Evolutionary conservation across 2,113 vertebrate genomes (phyloP).

Genomic region (Oreochromis spilurus): DNA sequence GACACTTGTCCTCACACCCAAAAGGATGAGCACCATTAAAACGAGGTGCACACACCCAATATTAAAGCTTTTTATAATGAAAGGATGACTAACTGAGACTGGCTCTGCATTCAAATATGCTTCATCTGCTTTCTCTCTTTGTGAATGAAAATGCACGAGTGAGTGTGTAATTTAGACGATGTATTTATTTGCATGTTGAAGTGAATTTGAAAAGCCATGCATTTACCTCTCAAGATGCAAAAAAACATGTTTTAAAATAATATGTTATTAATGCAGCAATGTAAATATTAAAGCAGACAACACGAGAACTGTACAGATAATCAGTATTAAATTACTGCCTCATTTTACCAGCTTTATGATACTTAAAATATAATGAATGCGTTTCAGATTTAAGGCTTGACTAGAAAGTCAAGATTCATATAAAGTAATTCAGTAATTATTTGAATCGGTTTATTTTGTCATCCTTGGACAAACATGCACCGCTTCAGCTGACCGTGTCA

Average conservation of each 20-base stretch:
- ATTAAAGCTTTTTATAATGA: neutral
- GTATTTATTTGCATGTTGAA: neutral
- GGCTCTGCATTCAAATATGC: neutral
- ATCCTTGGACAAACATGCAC: neutral
- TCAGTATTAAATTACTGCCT: neutral
- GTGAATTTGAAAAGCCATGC: neutral
- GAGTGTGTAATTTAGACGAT: neutral
- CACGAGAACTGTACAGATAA: neutral
- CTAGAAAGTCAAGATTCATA: neutral
- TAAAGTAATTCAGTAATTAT: neutral
- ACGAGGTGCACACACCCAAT: neutral
- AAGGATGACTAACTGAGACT: neutral
- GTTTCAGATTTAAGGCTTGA: neutral
- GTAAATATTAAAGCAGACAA: neutral
- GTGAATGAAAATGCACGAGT: neutral
- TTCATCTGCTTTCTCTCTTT: neutral
- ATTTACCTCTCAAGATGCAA: neutral
- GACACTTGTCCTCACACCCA: neutral
- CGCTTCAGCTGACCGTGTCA: neutral
- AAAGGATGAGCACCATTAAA: neutral
- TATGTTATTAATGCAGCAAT: neutral
- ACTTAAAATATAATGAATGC: neutral
- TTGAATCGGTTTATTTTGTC: fast-evolving
- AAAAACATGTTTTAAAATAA: neutral
- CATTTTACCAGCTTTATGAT: neutral